Base-by-base conservation (phyloP, 1,140 invertebrate genomes). In the Macrobrachium rosenbergii region DNA sequence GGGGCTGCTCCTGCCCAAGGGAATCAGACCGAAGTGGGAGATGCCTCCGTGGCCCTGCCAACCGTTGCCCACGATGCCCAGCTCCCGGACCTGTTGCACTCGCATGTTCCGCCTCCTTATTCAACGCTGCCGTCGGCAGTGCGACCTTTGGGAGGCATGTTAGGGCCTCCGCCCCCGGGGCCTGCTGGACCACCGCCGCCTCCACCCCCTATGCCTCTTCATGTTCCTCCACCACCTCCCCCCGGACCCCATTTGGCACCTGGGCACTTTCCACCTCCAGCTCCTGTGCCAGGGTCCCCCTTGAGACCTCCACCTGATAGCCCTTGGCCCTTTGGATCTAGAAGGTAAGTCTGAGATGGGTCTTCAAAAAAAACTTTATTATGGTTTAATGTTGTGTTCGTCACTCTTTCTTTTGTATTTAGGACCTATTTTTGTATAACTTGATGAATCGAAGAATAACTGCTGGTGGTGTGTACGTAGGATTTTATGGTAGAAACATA, bases 71-170 rank as follows among this genome's bases (percentile, higher is more conserved):
- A 86, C 21, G 84, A 86, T 67, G 84, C 92, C 16, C 90, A 91
- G 19, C 90, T 93, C 37, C 93, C 93, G 8, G 93, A 93, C 89
- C 91, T 94, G 45, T 91, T 93, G 10, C 92, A 93, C 89, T 93
- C 93, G 8, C 93, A 93, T 90, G 90, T 93, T 62, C 92, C 93
- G 52, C 92, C 93, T 12, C 92, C 93, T 12, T 92, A 92, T 80
- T 92, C 92, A 6, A 91, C 92, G 12, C 78, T 92, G 82, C 91
- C 93, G 23, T 81, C 84, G 63, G 88, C 87, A 16, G 78, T 90
- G 52, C 89, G 89, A 63, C 72, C 81, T 2, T 21, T 86, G 52
- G 77, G 77, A 58, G 84, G 77, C 17, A 76, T 81, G 6, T 17
- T 81, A 63, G 77, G 77, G 52, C 85, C 89, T 28, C 90, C 90